Evolutionary conservation across 2,888 invertebrate species (phyloP).

Genomic region (Scrobipalpa costella): DNA sequence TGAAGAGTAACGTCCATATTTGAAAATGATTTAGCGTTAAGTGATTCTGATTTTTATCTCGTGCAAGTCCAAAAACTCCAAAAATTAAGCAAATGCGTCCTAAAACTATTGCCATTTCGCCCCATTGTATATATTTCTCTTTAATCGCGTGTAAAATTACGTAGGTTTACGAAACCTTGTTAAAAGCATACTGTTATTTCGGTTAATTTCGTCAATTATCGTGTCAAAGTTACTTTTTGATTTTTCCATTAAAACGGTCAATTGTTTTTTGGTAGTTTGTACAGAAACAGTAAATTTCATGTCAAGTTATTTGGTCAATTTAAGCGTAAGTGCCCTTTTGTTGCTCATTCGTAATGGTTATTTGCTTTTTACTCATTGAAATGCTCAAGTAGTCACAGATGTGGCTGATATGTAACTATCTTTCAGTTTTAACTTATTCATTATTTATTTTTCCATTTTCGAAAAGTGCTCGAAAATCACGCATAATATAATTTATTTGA

Average conservation of each 20-base stretch:
- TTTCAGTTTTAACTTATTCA: slow-evolving; percentile 61
- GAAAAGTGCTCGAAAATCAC: slow-evolving; percentile 29
- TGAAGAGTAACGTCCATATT: slow-evolving; percentile 77
- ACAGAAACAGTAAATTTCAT: slow-evolving; percentile 48
- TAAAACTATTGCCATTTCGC: slow-evolving; percentile 49
- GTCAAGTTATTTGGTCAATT: slow-evolving; percentile 75
- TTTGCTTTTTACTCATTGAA: slow-evolving; percentile 72
- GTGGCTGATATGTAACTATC: slow-evolving; percentile 64
- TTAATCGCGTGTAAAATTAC: slow-evolving; percentile 54
- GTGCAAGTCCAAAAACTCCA: slow-evolving; percentile 51
- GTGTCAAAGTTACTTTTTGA: slow-evolving; percentile 60
- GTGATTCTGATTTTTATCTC: slow-evolving; percentile 62
- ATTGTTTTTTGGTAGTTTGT: slow-evolving; percentile 62
- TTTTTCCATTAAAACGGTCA: slow-evolving; percentile 63
- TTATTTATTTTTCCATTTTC: slow-evolving; percentile 46
- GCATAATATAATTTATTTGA: slow-evolving; percentile 22
- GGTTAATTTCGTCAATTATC: slow-evolving; percentile 75
- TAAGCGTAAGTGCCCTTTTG: slow-evolving; percentile 66
- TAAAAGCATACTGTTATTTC: slow-evolving; percentile 64
- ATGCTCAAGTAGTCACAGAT: slow-evolving; percentile 77
- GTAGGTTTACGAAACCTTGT: slow-evolving; percentile 68
- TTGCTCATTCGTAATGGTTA: slow-evolving; percentile 62
- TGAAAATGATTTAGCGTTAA: slow-evolving; percentile 76
- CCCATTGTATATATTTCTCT: slow-evolving; percentile 52
- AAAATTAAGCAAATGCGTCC: slow-evolving; percentile 51